Evolutionary conservation across 2,797 vertebrate genomes (phyloP), one percentile per base, ranked within the genome.

Genomic region (Sebastiscus albofasciatus): DNA sequence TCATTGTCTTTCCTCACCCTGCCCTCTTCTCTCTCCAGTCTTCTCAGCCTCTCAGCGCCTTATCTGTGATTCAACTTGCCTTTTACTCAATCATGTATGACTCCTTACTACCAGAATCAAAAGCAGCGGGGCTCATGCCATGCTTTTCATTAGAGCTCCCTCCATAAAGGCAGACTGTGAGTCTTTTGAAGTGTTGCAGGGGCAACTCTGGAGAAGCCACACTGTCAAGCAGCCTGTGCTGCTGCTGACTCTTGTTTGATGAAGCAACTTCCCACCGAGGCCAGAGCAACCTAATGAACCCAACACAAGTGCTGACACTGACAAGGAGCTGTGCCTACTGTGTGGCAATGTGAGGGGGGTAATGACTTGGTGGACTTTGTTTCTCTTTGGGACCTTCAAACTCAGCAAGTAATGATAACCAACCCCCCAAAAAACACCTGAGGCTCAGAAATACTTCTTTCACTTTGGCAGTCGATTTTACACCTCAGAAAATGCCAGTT

Each of bases 221-320:
- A 72, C 88, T 84, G 85, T 83, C 71, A 86, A 77, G 79, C 79
- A 58, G 80, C 70, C 72, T 76, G 78, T 29, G 75, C 75, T 86
- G 87, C 93, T 87, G 89, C 93, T 87, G 87, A 85, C 82, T 90
- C 80, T 68, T 87, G 86, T 93, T 93, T 94, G 94, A 93, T 94
- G 91, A 91, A 87, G 89, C 84, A 89, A 87, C 91, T 88, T 85
- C 83, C 80, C 79, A 76, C 79, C 77, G 72, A 88, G 87, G 82
- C 86, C 77, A 46, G 80, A 84, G 79, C 81, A 81, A 80, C 75
- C 74, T 92, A 94, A 94, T 89, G 91, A 95, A 89, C 83, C 87
- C 79, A 68, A 59, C 77, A 68, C 80, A 67, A 87, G 77, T 79
- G 88, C 90, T 83, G 85, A 91, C 89, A 82, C 77, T 81, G 89